phyloP scores from a whole-genome alignment of 2,797 vertebrate genomes.

The Acanthurus tractus region DNA sequence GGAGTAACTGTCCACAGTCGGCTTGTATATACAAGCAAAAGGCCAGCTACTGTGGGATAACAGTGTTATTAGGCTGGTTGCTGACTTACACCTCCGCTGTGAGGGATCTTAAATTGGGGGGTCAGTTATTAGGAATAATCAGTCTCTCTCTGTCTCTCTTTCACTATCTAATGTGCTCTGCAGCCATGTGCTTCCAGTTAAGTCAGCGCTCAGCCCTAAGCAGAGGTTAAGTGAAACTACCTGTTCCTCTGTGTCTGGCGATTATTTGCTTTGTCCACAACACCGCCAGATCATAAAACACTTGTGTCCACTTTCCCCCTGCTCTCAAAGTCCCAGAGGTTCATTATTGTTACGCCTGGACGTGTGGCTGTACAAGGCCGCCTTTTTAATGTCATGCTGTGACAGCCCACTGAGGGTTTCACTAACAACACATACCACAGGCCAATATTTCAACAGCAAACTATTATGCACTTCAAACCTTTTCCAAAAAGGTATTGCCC shows the following conservation, averaged over 20 bases:
- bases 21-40: slow-evolving; percentile 13
- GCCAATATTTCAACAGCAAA: slow-evolving; percentile 67
- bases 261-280: slow-evolving; percentile 85
- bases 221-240: slow-evolving; percentile 87
- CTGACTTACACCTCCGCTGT: slow-evolving; percentile 44
- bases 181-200: slow-evolving; percentile 85
- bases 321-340: slow-evolving; percentile 71
- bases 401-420: slow-evolving; percentile 69
- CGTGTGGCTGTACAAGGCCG: slow-evolving; percentile 76
- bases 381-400: slow-evolving; percentile 69
- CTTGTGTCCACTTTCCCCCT: slow-evolving; percentile 73
- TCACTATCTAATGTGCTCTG: slow-evolving; percentile 63
- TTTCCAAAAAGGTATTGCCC: slow-evolving; percentile 29
- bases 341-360: slow-evolving; percentile 81
- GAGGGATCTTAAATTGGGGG: slow-evolving; percentile 63
- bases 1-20: slow-evolving; percentile 44
- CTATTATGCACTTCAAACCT: slow-evolving; percentile 55
- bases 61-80: slow-evolving; percentile 41
- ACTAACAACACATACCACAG: slow-evolving; percentile 39
- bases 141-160: slow-evolving; percentile 37
- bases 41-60: slow-evolving; percentile 51
- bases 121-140: slow-evolving; percentile 58
- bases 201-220: slow-evolving; percentile 68
- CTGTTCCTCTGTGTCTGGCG: slow-evolving; percentile 84
- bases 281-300: slow-evolving; percentile 85